Base-by-base conservation (phyloP, 2,888 invertebrate species). In the Cinara cedri region DNA sequence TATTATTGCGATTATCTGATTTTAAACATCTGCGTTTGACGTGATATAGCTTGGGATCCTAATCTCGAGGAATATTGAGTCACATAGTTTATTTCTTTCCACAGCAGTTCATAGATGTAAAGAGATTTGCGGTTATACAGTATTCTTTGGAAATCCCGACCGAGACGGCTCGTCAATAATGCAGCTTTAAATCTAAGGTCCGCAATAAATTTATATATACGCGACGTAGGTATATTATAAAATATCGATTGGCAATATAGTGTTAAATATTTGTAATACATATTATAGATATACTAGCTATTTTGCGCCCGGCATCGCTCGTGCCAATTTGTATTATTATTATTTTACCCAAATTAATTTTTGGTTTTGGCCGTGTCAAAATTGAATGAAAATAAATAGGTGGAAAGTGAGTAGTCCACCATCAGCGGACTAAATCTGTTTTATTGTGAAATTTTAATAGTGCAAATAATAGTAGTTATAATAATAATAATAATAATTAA, bases 131-230 rank as follows among this genome's bases (percentile, higher is more conserved):
- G 49, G 34, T 72, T 49, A 72, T 72, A 34, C 34, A 57, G 24
- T 57, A 49, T 60, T 14, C n/a, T 60, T 49, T 60, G 10, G 11
- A 62, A 49, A 62, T 62, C 46, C 60, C 19, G 4, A 49, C 14
- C 49, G 34, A 60, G 24, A 49, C 26, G 14, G 16, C 34, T 19
- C 19, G 62, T 72, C 72, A 72, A 72, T 72, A 62, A 26, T 19
- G 49, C 62, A 60, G 49, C 49, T 62, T 34, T 62, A 62, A 72
- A 72, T 72, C 19, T 62, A 60, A 21, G 34, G 60, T 34, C 14
- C 34, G 10, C 34, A 6, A 34, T 34, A 34, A 34, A 34, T 34
- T 71, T 55, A 1, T 55, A 71, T 71, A 10, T 9, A 42, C 9
- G 21, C 14, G 34, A 55, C 42, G 11, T 54, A n/a, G n/a, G n/a